Conservation (phyloP, 2,113 vertebrate genomes). For the Notiomystis cincta region DNA sequence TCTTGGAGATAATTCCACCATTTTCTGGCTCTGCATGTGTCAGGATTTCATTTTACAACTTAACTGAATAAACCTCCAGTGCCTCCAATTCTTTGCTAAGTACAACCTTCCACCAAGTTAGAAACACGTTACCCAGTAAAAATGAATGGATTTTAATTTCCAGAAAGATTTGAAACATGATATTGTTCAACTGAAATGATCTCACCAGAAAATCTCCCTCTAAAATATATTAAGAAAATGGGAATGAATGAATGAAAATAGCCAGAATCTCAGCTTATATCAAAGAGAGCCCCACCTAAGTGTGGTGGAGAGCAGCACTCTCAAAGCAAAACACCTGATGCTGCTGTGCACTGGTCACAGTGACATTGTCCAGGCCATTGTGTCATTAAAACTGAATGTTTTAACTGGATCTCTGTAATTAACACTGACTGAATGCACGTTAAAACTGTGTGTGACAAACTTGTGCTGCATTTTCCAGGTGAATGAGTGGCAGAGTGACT, state of each 20-base stretch:
- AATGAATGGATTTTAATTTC: neutral
- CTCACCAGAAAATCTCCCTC: neutral
- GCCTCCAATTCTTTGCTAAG: neutral
- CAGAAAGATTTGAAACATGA: neutral
- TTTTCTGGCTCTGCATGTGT: neutral
- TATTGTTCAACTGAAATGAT: neutral
- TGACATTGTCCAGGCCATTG: neutral
- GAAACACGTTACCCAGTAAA: neutral
- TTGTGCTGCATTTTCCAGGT: constrained; percentile 58
- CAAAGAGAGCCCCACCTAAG: neutral
- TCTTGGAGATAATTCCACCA: neutral
- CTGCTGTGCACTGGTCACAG: accelerated
- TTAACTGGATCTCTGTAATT: neutral
- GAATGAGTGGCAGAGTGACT: constrained; percentile 88
- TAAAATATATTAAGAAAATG: neutral
- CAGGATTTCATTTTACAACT: neutral
- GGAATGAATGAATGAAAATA: neutral
- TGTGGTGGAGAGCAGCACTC: neutral
- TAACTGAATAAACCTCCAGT: neutral
- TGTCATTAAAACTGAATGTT: neutral
- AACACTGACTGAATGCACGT: neutral
- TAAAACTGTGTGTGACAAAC: neutral
- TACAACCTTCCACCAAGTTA: neutral
- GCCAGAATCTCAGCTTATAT: neutral
- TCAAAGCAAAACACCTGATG: neutral